These are phyloP conservation scores for Clarias platycephalus DNA, from an alignment of 2,797 vertebrate genomes.

Conservation along the genomic window DNA sequence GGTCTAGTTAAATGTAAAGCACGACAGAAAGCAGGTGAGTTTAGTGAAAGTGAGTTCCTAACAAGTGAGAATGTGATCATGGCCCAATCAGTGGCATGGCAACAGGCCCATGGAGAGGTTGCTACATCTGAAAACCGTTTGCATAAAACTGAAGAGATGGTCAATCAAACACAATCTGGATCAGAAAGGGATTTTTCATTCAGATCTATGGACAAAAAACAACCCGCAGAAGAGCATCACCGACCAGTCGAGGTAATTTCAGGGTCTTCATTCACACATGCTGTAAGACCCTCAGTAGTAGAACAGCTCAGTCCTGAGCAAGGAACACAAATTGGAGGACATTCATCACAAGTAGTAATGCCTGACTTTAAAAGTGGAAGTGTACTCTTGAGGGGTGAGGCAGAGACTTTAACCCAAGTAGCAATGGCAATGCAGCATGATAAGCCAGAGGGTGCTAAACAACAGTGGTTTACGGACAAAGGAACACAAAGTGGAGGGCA, in stretches of 20 bases:
- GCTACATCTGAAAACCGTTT: neutral
- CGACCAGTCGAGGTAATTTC: conserved; percentile 66
- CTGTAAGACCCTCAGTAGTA: conserved; percentile 39
- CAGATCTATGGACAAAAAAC: conserved; percentile 42
- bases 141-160: conserved; percentile 41
- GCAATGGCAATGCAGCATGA: conserved; percentile 76
- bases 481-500: neutral
- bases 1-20: neutral
- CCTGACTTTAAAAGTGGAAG: conserved; percentile 37
- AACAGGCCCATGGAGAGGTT: conserved; percentile 59
- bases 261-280: conserved; percentile 19
- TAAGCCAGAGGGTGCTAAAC: neutral
- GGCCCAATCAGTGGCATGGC: conserved; percentile 71
- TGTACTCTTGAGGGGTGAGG: neutral
- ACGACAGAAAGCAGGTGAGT: neutral
- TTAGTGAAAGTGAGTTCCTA: neutral
- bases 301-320: conserved; percentile 16
- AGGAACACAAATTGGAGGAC: neutral
- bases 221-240: conserved; percentile 55
- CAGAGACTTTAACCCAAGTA: conserved; percentile 30
- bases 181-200: conserved; percentile 43
- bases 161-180: conserved; percentile 51
- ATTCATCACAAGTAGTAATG: neutral
- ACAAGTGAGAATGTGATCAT: neutral
- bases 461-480: neutral